phyloP scores from a whole-genome alignment of 1,140 invertebrate species.

The Ladona fulva region DNA sequence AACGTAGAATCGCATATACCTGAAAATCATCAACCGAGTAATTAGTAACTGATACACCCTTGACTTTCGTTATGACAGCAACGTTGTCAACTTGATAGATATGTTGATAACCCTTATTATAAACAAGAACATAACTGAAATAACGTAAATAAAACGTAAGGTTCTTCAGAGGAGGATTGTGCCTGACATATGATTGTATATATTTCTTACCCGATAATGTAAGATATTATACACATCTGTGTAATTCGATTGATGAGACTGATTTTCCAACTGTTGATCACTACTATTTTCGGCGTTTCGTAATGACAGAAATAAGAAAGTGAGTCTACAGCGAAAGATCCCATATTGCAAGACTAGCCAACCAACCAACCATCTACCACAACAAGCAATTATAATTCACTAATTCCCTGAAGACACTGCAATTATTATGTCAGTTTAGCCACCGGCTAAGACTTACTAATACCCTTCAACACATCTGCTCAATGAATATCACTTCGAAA shows the following conservation, averaged over 20 bases:
- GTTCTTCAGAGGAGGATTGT: not conserved
- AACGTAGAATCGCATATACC: not conserved
- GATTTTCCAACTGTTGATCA: not conserved
- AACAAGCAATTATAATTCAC: too few relatives aligned
- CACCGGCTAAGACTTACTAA: too few relatives aligned
- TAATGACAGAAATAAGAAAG: not conserved
- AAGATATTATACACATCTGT: not conserved
- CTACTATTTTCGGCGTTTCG: not conserved
- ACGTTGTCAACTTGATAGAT: not conserved
- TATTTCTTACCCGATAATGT: not conserved
- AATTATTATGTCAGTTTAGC: too few relatives aligned
- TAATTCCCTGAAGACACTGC: too few relatives aligned
- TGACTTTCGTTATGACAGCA: not conserved
- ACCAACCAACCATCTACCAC: too few relatives aligned
- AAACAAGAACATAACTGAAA: not conserved
- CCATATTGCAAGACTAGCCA: too few relatives aligned
- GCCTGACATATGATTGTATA: not conserved
- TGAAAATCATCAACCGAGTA: not conserved
- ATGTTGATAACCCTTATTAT: not conserved
- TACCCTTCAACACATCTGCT: too few relatives aligned
- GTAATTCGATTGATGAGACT: not conserved
- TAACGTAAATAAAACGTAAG: not conserved
- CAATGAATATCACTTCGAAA: too few relatives aligned
- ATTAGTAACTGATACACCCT: not conserved
- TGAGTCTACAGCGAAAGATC: not conserved